Conservation (phyloP, 2,888 invertebrate species). For the Thyatira batis region DNA sequence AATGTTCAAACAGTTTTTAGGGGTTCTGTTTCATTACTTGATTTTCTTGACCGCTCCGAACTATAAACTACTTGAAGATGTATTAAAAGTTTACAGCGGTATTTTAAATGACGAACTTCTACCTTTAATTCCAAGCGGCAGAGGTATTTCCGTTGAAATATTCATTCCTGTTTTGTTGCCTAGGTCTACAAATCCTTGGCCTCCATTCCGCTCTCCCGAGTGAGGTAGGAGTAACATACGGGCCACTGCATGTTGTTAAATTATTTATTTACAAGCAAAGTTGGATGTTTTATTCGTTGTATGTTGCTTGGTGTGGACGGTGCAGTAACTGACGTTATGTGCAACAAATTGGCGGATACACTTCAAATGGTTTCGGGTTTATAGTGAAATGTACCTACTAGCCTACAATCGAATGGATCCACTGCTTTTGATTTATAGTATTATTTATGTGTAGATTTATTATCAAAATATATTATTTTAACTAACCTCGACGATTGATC, state of each 20-base stretch:
- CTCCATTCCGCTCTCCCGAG: slow-evolving; percentile 30
- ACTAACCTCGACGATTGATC: no score
- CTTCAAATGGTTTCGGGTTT: neutral
- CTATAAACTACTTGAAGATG: neutral
- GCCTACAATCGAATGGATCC: no score
- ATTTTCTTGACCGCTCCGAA: neutral
- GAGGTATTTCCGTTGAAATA: slow-evolving; percentile 17
- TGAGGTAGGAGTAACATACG: slow-evolving; percentile 25
- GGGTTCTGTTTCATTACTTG: neutral
- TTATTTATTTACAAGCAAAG: slow-evolving; percentile 48
- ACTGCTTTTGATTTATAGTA: no score
- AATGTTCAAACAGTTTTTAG: neutral
- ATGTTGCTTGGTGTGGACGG: slow-evolving; percentile 28
- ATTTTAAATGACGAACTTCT: slow-evolving; percentile 13
- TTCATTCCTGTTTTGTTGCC: slow-evolving; percentile 22
- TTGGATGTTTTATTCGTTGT: slow-evolving; percentile 49
- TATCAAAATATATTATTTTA: no score
- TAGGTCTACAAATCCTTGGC: slow-evolving; percentile 51
- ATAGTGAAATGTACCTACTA: neutral
- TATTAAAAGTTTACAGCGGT: slow-evolving; percentile 1
- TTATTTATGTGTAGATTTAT: no score
- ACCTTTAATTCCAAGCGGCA: slow-evolving; percentile 7
- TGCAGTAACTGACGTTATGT: slow-evolving; percentile 8
- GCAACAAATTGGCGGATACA: neutral
- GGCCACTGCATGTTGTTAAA: slow-evolving; percentile 43